phyloP scores from a whole-genome alignment of 2,797 vertebrate species.

The Chelmon rostratus region DNA sequence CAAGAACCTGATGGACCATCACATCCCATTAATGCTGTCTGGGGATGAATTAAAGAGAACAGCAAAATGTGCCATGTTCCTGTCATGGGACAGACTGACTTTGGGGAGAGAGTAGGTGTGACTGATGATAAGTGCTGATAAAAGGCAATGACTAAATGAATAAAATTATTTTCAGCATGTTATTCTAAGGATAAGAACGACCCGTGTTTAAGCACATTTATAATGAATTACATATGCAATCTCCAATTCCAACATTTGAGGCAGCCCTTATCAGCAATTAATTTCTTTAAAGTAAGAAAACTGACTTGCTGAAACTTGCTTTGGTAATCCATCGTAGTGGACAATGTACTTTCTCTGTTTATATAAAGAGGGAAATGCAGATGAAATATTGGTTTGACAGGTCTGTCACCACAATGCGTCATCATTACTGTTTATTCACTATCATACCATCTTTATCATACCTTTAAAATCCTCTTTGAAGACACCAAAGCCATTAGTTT shows the following conservation, averaged over 20 bases:
- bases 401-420: neutral
- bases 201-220: conserved; percentile 12
- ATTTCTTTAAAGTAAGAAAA: conserved; percentile 16
- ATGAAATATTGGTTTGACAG: neutral
- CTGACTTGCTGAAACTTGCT: conserved; percentile 5
- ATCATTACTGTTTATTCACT: neutral
- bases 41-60: conserved; percentile 76
- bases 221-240: conserved; percentile 19
- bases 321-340: neutral
- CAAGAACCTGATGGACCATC: conserved; percentile 79
- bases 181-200: conserved; percentile 28
- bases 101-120: conserved; percentile 38
- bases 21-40: conserved; percentile 84
- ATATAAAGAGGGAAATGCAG: neutral
- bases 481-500: neutral
- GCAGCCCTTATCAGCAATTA: conserved; percentile 17
- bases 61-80: conserved; percentile 65
- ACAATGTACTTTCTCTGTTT: neutral
- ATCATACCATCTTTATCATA: neutral
- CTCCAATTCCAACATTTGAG: conserved; percentile 19
- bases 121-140: conserved; percentile 50
- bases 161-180: conserved; percentile 42
- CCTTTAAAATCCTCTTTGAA: neutral
- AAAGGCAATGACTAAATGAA: conserved; percentile 44
- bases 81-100: conserved; percentile 61